Conservation (phyloP, 2,113 vertebrate species). For the Coturnix japonica region DNA sequence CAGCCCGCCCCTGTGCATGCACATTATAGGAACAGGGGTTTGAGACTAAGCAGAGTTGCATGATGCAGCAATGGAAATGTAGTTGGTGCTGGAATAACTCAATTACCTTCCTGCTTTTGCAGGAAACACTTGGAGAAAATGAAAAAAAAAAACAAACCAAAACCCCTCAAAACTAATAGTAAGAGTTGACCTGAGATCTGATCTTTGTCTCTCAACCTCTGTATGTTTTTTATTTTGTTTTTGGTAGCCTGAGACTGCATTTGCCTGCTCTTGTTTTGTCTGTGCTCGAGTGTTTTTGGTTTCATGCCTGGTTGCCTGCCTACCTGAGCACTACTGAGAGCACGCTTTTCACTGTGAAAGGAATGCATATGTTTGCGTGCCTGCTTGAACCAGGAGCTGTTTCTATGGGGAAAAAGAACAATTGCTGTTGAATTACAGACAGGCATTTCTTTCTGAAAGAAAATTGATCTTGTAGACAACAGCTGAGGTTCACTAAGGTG, state of each 20-base stretch:
- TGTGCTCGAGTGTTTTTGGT: slow-evolving; percentile 24
- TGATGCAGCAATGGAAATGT: neutral
- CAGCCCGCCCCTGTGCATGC: neutral
- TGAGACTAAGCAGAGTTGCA: neutral
- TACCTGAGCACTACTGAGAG: slow-evolving; percentile 21
- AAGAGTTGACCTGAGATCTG: neutral
- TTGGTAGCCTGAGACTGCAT: neutral
- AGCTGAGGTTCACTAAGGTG: neutral
- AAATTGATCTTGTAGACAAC: slow-evolving; percentile 39
- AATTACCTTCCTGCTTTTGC: slow-evolving; percentile 3
- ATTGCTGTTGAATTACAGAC: slow-evolving; percentile 9
- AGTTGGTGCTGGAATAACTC: neutral
- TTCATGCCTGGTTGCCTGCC: slow-evolving; percentile 40
- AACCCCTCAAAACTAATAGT: neutral
- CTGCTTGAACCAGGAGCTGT: slow-evolving; percentile 7
- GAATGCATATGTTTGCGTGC: slow-evolving; percentile 17
- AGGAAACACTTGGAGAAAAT: neutral
- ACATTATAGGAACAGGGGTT: neutral
- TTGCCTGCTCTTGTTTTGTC: slow-evolving; percentile 34
- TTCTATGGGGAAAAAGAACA: slow-evolving; percentile 29
- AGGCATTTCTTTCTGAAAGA: slow-evolving; percentile 24
- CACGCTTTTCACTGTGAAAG: slow-evolving; percentile 26
- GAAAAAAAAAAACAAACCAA: neutral
- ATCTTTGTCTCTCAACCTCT: neutral
- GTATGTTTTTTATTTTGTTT: neutral